Conservation (phyloP, 2,113 vertebrate species). For the Collichthys lucidus region DNA sequence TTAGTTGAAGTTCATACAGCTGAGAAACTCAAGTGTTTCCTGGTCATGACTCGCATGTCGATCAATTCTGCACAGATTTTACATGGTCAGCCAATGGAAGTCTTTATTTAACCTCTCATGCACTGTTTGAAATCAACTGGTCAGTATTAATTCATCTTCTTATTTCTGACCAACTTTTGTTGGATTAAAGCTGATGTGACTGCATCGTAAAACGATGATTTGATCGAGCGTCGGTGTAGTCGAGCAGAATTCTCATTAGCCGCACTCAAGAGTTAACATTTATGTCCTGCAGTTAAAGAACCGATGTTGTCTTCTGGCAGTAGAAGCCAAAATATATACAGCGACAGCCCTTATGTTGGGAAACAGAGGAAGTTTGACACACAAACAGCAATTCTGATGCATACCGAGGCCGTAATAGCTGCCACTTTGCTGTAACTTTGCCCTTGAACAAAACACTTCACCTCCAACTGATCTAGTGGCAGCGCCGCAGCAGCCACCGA, state of each 20-base stretch:
- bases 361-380: no score
- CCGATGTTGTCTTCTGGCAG: not conserved
- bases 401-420: not conserved
- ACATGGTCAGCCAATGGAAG: not conserved
- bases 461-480: slow-evolving; percentile 26
- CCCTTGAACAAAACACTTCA: slow-evolving; percentile 46
- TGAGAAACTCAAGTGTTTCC: not conserved
- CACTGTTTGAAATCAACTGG: no score
- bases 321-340: not conserved
- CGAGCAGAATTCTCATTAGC: not conserved
- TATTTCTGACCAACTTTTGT: not conserved
- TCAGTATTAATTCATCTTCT: no score
- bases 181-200: not conserved
- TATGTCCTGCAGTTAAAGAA: not conserved
- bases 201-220: not conserved
- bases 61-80: not conserved
- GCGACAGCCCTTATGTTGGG: not conserved
- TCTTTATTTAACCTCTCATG: not conserved
- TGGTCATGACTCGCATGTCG: not conserved
- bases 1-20: not conserved
- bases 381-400: not conserved
- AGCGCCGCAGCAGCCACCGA: slow-evolving; percentile 22
- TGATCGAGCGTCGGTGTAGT: not conserved
- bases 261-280: not conserved
- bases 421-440: no score